Evolutionary conservation across 2,797 vertebrate species (phyloP).

Genomic region (Centropyge bicolor): DNA sequence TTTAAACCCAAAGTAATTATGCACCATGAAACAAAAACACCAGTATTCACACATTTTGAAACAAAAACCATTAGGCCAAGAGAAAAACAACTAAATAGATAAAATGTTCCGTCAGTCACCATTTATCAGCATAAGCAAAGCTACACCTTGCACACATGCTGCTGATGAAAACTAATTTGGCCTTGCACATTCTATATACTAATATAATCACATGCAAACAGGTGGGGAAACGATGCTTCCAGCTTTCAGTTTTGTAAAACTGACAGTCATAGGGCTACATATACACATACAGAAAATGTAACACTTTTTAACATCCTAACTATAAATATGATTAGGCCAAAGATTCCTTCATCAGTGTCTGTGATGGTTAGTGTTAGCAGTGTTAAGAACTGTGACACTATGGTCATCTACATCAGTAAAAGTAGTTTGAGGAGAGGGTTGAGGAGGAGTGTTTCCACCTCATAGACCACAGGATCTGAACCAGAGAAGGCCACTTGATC

Average conservation of each 20-base stretch:
- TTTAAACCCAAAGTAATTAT: conserved; percentile 34
- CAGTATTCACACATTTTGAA: conserved; percentile 55
- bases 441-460: conserved; percentile 33
- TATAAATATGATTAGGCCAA: conserved; percentile 63
- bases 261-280: conserved; percentile 60
- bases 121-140: conserved; percentile 71
- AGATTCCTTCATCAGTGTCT: conserved; percentile 47
- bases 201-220: conserved; percentile 82
- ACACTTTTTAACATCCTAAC: conserved; percentile 56
- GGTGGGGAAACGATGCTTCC: conserved; percentile 50
- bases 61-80: conserved; percentile 49
- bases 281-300: conserved; percentile 65
- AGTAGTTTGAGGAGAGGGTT: conserved; percentile 33
- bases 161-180: conserved; percentile 74
- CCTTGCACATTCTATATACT: conserved; percentile 72
- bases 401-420: conserved; percentile 43
- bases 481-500: conserved; percentile 76
- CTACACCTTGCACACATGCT: conserved; percentile 75
- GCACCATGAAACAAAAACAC: conserved; percentile 47
- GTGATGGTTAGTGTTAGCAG: conserved; percentile 46
- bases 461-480: conserved; percentile 72
- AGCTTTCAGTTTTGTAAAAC: conserved; percentile 51
- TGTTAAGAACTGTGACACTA: conserved; percentile 34
- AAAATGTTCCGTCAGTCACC: conserved; percentile 55
- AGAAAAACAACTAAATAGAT: conserved; percentile 57